Evolutionary conservation across 2,113 vertebrate species (phyloP), one percentile per base, ranked within the genome.

Genomic region (Pelobates fuscus): DNA sequence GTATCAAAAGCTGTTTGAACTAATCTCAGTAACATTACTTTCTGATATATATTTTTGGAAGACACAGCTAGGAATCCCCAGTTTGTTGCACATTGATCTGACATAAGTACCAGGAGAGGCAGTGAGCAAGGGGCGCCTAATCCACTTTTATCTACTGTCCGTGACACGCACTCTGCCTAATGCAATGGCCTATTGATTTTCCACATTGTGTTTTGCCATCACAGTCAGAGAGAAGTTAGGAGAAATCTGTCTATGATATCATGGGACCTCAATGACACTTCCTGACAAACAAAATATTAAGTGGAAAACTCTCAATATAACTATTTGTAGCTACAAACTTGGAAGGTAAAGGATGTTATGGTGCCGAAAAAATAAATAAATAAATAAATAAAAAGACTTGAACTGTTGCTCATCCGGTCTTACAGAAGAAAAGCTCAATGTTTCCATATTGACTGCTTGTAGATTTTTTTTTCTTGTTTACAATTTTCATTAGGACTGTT

Each of bases 131-230:
- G 52, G 55, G 29, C 29, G 23, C 75, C 85, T 86, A 86, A 89
- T 87, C 84, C 84, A 83, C 77, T 80, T 81, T 86, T 78, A 62
- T 80, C 78, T 78, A 24, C 63, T 81, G 78, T 61, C 65, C 17
- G 65, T 67, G 65, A 81, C 83, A 72, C 81, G 70, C 52, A 24
- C 82, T 82, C 81, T 72, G 83, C 78, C 81, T 81, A 81, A 85
- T 14, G 84, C 83, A 86, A 83, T 77, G 84, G 80, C 71, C 76
- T 71, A 62, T 86, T 1, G 81, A 81, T 81, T 82, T 41, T 52
- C 71, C 73, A 77, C 82, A 83, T 79, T 62, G 71, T 80, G 77
- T 81, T 81, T 85, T 85, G 84, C 82, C 81, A 65, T 80, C 67
- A 61, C 71, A 76, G 18, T 58, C 43, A 67, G 26, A 61, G 24